Evolutionary conservation across 2,888 invertebrate genomes (phyloP), one percentile per base, ranked within the genome.

Genomic region (Leptodirus hochenwartii): DNA sequence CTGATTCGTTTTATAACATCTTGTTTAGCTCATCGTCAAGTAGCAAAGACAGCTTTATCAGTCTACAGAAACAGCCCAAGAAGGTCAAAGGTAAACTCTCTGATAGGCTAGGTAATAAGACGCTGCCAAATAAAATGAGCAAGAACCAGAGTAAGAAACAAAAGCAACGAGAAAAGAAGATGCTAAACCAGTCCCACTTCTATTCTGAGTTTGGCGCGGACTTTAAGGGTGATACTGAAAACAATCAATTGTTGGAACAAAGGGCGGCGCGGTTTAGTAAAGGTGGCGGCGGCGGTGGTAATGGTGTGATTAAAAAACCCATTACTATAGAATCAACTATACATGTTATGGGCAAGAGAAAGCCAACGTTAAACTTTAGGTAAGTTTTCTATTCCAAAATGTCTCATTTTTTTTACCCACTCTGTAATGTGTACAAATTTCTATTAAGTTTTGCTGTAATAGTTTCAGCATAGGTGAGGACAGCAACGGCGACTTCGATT

Each of bases 181-280:
- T 17, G 27, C 34, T 10, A 29, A 36, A 22, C 31, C 33, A 13
- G 30, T 58, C 64, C 44, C 59, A 64, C 42, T 72, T 73, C 50
- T 73, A 72, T 53, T 66, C 71, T 34, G 64, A 68, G 36, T 75
- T 77, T 53, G 66, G 65, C 29, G 50, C 51, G 11, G n/a, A n/a
- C n/a, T n/a, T n/a, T n/a, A n/a, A n/a, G n/a, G 57, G 60, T 25
- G 62, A 72, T 41, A 74, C 74, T 47, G 77, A 73, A 42, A 77
- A 77, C 56, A 69, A 71, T 39, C 81, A 79, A 47, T 68, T 77
- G 44, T 62, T 88, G 41, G 77, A 80, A 50, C 85, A 87, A 50
- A 69, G 93, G 43, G 91, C 91, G 28, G 90, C 85, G 34, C 66
- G 93, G 44, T 93, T 93, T 62, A 69, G 64, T 43, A 64, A 61